Percentiles rank a stretch among this genome's conserved stretches.
Conservation (phyloP, 2,888 invertebrate species). For the Pecten maximus region DNA sequence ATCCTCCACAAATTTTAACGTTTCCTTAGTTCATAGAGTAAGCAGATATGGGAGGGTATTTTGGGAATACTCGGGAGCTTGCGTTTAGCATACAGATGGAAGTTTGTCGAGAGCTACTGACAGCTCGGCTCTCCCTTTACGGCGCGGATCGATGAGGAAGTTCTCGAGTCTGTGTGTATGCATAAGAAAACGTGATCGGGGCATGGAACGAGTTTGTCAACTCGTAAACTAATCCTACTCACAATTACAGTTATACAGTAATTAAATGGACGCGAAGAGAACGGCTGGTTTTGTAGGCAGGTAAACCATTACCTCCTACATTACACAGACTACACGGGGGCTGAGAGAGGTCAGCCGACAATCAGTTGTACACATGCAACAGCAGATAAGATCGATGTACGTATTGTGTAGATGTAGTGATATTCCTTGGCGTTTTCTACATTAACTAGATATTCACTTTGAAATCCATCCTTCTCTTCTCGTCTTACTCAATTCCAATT, state of each 20-base stretch:
- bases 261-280: constrained; percentile 12
- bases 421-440: too few relatives aligned
- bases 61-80: not conserved
- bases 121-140: not conserved
- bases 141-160: not conserved
- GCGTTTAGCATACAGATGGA: constrained; percentile 22
- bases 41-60: not conserved
- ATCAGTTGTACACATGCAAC: not conserved
- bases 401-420: not conserved
- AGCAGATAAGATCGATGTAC: not conserved
- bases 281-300: not conserved
- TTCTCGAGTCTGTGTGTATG: not conserved
- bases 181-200: constrained; percentile 25
- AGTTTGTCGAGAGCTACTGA: not conserved
- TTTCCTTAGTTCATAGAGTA: not conserved
- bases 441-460: too few relatives aligned
- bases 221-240: not conserved
- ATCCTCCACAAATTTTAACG: not conserved
- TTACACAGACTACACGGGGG: not conserved
- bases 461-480: too few relatives aligned
- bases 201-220: constrained; percentile 35
- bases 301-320: not conserved
- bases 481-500: too few relatives aligned
- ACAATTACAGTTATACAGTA: constrained; percentile 11
- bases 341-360: not conserved